phyloP scores from a whole-genome alignment of 2,113 vertebrate genomes.

The Orientallactaga bullata region DNA sequence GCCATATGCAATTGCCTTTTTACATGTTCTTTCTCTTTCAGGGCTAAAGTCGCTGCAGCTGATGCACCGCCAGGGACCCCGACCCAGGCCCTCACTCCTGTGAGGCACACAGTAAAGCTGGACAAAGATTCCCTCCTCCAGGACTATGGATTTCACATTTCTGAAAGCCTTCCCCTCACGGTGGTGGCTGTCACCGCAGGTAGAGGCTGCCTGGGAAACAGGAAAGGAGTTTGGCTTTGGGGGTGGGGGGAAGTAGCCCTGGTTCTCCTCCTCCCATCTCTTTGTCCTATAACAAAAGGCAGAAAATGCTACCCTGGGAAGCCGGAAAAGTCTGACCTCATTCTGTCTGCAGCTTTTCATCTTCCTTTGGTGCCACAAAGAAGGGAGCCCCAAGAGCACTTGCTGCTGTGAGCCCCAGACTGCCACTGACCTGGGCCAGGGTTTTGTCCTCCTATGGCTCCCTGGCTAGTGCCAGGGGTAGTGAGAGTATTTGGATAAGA shows the following conservation, averaged over 20 bases:
- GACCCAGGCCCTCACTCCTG: constrained; percentile 87
- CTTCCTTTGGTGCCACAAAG: constrained; percentile 1
- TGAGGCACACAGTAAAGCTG: constrained; percentile 92
- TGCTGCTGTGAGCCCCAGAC: not conserved
- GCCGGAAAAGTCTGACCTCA: constrained; percentile 36
- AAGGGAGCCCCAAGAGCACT: not conserved
- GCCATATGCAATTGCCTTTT: not conserved
- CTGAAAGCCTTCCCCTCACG: constrained; percentile 91
- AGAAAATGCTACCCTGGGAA: not conserved
- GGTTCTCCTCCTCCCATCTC: not conserved
- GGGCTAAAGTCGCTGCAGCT: constrained; percentile 88
- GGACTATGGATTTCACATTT: constrained; percentile 95
- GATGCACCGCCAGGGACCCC: constrained; percentile 86
- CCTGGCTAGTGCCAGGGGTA: not conserved
- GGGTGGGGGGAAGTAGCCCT: not conserved
- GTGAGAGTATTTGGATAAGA: constrained; percentile 28
- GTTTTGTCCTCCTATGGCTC: not conserved
- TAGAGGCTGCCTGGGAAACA: constrained; percentile 76
- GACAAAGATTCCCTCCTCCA: constrained; percentile 92
- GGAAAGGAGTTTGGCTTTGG: not conserved
- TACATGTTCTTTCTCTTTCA: constrained; percentile 75
- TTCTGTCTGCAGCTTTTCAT: constrained; percentile 43
- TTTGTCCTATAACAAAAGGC: constrained; percentile 1
- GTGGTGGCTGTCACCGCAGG: constrained; percentile 94
- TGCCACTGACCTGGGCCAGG: not conserved